Base-by-base conservation (phyloP, 2,113 vertebrate species). In the Felis chaus region DNA sequence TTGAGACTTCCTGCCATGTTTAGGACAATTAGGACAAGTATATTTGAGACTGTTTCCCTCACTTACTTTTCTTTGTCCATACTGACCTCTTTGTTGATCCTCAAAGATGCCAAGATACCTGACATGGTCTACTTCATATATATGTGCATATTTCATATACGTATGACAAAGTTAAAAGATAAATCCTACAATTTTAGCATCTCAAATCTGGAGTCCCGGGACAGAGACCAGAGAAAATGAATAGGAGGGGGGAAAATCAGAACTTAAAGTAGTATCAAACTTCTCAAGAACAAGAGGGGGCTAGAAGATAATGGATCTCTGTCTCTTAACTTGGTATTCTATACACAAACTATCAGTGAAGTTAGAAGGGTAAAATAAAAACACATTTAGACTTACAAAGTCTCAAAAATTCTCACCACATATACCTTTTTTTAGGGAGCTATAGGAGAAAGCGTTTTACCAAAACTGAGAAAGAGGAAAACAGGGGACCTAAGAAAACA, bases 271-370 rank as follows among this genome's bases (percentile, higher is more conserved):
- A 39, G 3, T 15, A 97, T 76, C 41, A 82, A 55, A 69, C 18
- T 78, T 85, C 86, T 86, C 61, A 90, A 74, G 39, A 96, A 74
- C 19, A 92, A 73, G 53, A 87, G 15, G 57, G 45, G 66, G 4
- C 9, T 88, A 41, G 27, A 85, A 78, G 21, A 95, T 39, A 91
- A 84, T 14, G 27, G 66, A 65, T 76, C 50, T 91, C 50, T 89
- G n/a, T 81, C 53, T 92, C 96, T 97, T 41, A 48, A 33, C 10
- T n/a, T 87, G 91, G 66, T 95, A 91, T 82, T 61, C 79, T 76
- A 25, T 1, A 41, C 36, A n/a, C 23, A 95, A 86, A 63, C 61
- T 63, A 41, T 69, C 61, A 76, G 55, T 71, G 21, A 81, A 79
- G 53, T 61, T 71, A 79, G 36, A 82, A 65, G 7, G 3, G 2